A percentile compares a stretch with the other conserved stretches of the same genome.
Conservation (phyloP, 2,113 vertebrate genomes). For the Haemorhous mexicanus region DNA sequence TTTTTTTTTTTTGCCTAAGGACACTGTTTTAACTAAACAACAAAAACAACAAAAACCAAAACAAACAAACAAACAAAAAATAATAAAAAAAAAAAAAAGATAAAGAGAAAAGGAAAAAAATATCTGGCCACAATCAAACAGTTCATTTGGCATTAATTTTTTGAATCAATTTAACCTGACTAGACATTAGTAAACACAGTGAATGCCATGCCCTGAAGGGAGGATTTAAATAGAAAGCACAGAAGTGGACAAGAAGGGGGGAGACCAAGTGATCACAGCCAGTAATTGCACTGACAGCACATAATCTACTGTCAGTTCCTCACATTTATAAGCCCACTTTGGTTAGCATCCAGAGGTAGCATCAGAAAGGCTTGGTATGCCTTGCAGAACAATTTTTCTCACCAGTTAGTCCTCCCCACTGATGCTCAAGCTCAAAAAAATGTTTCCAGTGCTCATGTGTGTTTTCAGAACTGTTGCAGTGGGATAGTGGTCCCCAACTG, state of each 20-base stretch:
- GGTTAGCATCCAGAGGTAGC: background rate
- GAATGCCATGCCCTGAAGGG: background rate
- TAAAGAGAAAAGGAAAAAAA: background rate
- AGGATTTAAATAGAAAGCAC: background rate
- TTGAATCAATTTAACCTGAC: background rate
- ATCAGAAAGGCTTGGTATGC: background rate
- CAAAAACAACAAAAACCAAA: background rate
- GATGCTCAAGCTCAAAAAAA: background rate
- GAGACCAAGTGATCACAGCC: background rate
- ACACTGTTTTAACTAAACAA: background rate
- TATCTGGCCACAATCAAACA: background rate
- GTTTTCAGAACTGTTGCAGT: background rate
- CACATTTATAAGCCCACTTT: background rate
- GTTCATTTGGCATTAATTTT: background rate
- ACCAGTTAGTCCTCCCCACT: background rate
- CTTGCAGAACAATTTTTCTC: background rate
- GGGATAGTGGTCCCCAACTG: background rate
- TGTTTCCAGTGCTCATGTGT: background rate
- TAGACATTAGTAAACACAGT: background rate
- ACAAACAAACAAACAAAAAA: background rate
- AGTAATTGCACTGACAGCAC: background rate
- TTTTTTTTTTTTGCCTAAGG: background rate
- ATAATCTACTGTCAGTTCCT: background rate
- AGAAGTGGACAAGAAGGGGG: background rate
- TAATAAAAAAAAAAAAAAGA: too few species aligned